Evolutionary conservation across 2,888 invertebrate genomes (phyloP).

Genomic region (Nebria salina): DNA sequence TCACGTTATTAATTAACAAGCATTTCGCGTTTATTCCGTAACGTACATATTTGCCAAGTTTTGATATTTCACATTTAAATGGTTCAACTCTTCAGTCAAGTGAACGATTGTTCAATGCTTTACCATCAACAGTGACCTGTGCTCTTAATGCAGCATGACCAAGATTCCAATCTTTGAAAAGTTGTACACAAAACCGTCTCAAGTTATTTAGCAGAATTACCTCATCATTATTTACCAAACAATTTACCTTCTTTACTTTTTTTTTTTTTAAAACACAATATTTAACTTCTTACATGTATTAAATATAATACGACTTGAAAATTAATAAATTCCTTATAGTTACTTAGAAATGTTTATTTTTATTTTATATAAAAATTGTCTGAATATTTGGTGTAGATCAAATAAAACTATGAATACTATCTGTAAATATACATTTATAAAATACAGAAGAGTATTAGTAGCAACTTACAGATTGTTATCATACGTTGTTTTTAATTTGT

Average conservation of each 20-base stretch:
- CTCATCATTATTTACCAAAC: not conserved
- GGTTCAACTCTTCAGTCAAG: not conserved
- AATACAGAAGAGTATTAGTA: too few species aligned
- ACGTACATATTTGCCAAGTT: not conserved
- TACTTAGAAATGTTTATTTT: too few species aligned
- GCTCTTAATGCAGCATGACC: not conserved
- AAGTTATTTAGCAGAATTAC: slow-evolving; percentile 1
- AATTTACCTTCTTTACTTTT: not conserved
- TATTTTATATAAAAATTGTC: too few species aligned
- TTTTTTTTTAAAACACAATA: not conserved
- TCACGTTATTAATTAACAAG: not conserved
- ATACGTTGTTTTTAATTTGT: not conserved
- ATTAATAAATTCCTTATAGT: too few species aligned
- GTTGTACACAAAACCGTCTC: not conserved
- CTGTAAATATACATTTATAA: too few species aligned
- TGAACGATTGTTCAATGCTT: slow-evolving; percentile 8
- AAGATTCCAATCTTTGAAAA: not conserved
- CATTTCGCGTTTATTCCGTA: too few species aligned
- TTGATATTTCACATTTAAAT: too few species aligned
- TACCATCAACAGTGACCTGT: slow-evolving; percentile 6
- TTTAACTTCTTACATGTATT: not conserved
- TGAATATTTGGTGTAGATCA: too few species aligned
- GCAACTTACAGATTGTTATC: not conserved
- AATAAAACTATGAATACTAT: too few species aligned
- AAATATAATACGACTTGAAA: not conserved